Percentiles rank a stretch among this genome's conserved stretches.
Evolutionary conservation across 2,888 invertebrate genomes (phyloP).

Genomic region (Notodonta ziczac): DNA sequence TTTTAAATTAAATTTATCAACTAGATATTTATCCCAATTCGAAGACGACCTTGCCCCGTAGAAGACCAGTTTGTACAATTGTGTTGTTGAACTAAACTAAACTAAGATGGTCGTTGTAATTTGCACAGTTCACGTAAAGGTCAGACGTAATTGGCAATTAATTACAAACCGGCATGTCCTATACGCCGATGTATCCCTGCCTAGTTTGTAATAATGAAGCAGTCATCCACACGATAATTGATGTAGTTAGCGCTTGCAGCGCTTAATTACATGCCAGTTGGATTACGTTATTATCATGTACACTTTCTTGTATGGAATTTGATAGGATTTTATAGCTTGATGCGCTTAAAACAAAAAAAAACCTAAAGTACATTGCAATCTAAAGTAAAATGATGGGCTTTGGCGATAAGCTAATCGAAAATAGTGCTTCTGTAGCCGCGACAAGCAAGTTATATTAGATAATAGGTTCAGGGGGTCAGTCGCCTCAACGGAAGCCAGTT

Average conservation of each 20-base stretch:
- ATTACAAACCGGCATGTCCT: conserved; percentile 52
- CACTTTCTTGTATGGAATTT: conserved; percentile 20
- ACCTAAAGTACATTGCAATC: too few relatives aligned
- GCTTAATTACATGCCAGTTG: conserved; percentile 38
- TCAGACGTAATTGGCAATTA: conserved; percentile 61
- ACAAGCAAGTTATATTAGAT: too few relatives aligned
- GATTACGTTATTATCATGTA: conserved; percentile 35
- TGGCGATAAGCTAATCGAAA: too few relatives aligned
- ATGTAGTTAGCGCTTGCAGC: conserved; percentile 44
- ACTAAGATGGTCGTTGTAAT: conserved; percentile 22
- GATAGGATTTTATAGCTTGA: background rate
- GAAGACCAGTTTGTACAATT: background rate
- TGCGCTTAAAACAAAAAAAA: background rate
- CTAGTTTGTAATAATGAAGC: conserved; percentile 57
- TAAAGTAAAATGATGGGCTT: too few relatives aligned
- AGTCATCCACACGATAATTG: conserved; percentile 48
- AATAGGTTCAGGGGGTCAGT: too few relatives aligned
- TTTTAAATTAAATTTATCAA: background rate
- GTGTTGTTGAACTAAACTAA: conserved; percentile 11
- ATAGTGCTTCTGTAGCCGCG: too few relatives aligned
- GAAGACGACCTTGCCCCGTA: background rate
- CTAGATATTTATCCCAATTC: background rate
- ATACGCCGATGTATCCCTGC: conserved; percentile 25
- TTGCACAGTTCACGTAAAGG: conserved; percentile 43
- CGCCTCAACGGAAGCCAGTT: too few relatives aligned